Conservation (phyloP, 2,797 vertebrate species). For the Toxotes lorentzi region DNA sequence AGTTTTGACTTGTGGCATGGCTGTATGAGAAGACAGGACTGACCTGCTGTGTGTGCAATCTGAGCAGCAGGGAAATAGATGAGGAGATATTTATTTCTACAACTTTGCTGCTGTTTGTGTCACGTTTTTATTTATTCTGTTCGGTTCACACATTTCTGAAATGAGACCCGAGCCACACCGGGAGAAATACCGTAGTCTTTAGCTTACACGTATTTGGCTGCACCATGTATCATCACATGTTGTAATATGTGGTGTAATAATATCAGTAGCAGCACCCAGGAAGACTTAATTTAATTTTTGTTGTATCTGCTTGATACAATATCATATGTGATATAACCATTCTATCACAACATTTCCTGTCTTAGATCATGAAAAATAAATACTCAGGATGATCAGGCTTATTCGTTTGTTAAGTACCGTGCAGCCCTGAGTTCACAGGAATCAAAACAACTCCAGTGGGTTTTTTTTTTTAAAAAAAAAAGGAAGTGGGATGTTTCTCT, state of each 20-base stretch:
- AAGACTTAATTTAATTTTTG: neutral
- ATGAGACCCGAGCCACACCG: neutral
- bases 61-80: neutral
- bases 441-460: neutral
- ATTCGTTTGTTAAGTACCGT: slow-evolving; percentile 30
- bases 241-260: neutral
- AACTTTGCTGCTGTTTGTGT: neutral
- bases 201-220: neutral
- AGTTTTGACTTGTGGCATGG: neutral
- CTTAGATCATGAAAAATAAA: neutral
- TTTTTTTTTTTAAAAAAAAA: no score
- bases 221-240: neutral
- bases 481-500: slow-evolving; percentile 26
- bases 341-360: no score
- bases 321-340: no score
- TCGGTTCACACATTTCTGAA: neutral
- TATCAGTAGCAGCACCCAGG: neutral
- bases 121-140: neutral
- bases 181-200: neutral
- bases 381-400: neutral
- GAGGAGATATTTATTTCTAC: neutral
- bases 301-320: neutral
- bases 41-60: neutral
- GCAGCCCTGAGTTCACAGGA: slow-evolving; percentile 5
- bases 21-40: neutral